Percentiles rank a stretch among this genome's conserved stretches.
Conservation (phyloP, 1,140 invertebrate genomes). For the Pseudoatta argentina region DNA sequence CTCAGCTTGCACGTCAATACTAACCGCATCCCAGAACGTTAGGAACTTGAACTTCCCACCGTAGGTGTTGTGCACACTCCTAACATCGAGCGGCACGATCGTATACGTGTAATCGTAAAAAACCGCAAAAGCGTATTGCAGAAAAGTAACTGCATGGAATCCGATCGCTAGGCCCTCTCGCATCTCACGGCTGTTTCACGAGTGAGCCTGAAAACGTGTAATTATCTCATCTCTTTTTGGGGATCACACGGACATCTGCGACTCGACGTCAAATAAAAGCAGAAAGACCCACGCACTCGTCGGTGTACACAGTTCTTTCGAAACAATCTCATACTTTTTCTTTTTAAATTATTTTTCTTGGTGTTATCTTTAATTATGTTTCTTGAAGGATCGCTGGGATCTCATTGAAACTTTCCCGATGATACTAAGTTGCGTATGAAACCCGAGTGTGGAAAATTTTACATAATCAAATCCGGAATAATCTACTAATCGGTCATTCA, state of each 20-base stretch:
- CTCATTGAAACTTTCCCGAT: neutral
- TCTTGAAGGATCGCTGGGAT: neutral
- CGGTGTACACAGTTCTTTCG: neutral
- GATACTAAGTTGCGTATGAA: neutral
- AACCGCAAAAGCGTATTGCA: constrained; percentile 90
- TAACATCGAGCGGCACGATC: constrained; percentile 87
- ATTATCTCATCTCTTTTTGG: constrained; percentile 30
- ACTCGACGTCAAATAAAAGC: neutral
- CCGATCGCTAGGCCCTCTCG: constrained; percentile 85
- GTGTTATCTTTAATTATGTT: neutral
- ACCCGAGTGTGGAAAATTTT: neutral
- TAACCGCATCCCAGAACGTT: constrained; percentile 94
- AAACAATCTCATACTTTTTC: neutral
- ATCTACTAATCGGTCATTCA: neutral
- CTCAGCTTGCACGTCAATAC: constrained; percentile 79
- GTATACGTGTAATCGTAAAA: constrained; percentile 92
- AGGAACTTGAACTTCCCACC: constrained; percentile 95
- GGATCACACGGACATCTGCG: neutral
- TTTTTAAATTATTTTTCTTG: neutral
- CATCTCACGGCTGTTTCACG: constrained; percentile 74
- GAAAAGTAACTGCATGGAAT: constrained; percentile 89
- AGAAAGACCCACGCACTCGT: neutral
- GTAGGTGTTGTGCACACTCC: constrained; percentile 83
- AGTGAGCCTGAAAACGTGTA: constrained; percentile 45
- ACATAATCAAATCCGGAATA: neutral